phyloP scores from a whole-genome alignment of 2,888 invertebrate genomes.

The Thymelicus sylvestris region DNA sequence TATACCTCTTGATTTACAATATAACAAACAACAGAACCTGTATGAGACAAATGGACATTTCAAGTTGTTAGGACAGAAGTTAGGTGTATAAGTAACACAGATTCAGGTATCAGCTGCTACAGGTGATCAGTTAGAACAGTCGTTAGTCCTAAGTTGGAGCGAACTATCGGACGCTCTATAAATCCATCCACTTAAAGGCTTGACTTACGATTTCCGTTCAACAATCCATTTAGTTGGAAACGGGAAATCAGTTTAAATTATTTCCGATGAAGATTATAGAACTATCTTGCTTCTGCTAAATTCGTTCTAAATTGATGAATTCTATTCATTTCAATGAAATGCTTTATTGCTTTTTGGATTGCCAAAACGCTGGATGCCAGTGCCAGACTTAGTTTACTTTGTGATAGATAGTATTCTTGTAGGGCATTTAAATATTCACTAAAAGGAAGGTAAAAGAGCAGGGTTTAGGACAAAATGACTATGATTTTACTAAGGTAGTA shows the following conservation, averaged over 20 bases:
- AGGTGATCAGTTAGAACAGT: conserved; percentile 33
- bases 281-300: conserved; percentile 30
- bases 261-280: conserved; percentile 44
- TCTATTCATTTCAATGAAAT: conserved; percentile 8
- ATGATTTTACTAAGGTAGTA: too few species aligned
- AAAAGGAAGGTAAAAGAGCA: too few species aligned
- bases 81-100: background rate
- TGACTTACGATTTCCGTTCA: conserved; percentile 38
- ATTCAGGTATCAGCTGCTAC: conserved; percentile 19
- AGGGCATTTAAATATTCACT: too few species aligned
- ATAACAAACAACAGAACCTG: background rate
- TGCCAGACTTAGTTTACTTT: too few species aligned
- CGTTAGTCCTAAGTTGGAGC: conserved; percentile 31
- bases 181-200: conserved; percentile 38
- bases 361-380: background rate
- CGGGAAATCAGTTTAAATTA: conserved; percentile 42
- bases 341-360: background rate
- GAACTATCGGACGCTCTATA: conserved; percentile 34
- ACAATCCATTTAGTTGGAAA: conserved; percentile 41
- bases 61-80: background rate
- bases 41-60: conserved; percentile 1
- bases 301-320: conserved; percentile 23
- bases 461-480: too few species aligned
- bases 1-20: too few species aligned
- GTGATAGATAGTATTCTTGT: too few species aligned